Evolutionary conservation across 1,140 invertebrate genomes (phyloP), one percentile per base, ranked within the genome.

Genomic region (Gyrodactylus salaris): DNA sequence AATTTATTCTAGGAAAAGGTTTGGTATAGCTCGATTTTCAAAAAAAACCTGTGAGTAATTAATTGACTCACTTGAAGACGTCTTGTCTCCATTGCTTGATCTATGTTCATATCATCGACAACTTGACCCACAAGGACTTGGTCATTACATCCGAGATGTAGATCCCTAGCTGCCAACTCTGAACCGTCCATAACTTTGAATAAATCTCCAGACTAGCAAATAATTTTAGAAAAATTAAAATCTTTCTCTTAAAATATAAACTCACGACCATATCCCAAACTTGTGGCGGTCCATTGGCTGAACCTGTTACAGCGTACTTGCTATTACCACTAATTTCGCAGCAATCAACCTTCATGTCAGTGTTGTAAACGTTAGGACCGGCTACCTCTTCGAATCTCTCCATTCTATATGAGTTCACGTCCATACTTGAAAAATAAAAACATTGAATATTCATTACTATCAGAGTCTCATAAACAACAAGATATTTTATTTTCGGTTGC

Each of bases 171-270:
- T 16, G 78, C 79, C 0, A 78, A 75, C 0, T 78, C 78, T 26
- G 79, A 78, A 27, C 80, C 80, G 23, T 78, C 78, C 79, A 81
- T 81, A 19, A 79, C 78, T 20, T 78, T 75, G n/a, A 80, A 70
- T 70, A 81, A 74, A 69, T 81, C 80, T n/a, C 79, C 80, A 75
- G 75, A 79, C 80, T 81, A 76, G n/a, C n/a, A n/a, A n/a, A n/a
- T n/a, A n/a, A n/a, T n/a, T n/a, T n/a, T n/a, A n/a, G 68, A 77
- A 76, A 20, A 34, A 26, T 19, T 27, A 54, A 1, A 20, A 73
- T n/a, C 1, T 74, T 2, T 68, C 1, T 23, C 25, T 1, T 23
- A 16, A 1, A 75, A 54, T 54, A 54, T 54, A 16, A 54, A 16
- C 34, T 72, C 75, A 80, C 80, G 76, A 77, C 77, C 78, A 80